A percentile compares a stretch with the other conserved stretches of the same genome.
phyloP scores from a whole-genome alignment of 2,888 invertebrate genomes.

The Orgyia antiqua region DNA sequence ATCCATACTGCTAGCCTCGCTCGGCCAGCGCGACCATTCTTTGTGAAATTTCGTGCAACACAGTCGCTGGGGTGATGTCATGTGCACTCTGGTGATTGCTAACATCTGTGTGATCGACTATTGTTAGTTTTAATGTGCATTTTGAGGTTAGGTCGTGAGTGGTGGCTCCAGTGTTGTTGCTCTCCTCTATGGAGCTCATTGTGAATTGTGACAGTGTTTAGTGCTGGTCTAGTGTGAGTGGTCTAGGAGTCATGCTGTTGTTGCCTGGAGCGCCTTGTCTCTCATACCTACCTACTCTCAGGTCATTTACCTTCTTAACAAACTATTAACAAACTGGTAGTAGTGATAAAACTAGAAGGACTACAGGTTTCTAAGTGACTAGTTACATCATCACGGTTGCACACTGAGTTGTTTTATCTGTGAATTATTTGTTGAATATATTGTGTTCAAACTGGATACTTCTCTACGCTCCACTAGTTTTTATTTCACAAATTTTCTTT shows the following conservation, averaged over 20 bases:
- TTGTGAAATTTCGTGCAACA: slow-evolving; percentile 49
- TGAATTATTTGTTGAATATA: slow-evolving; percentile 28
- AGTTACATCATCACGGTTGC: slow-evolving; percentile 35
- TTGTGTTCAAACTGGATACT: slow-evolving; percentile 20
- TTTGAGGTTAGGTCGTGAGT: slow-evolving; percentile 73
- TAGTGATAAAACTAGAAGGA: slow-evolving; percentile 33
- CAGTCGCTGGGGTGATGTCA: slow-evolving; percentile 53
- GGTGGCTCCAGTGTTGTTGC: slow-evolving; percentile 33
- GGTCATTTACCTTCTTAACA: slow-evolving; percentile 33
- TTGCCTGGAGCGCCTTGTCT: too few relatives aligned
- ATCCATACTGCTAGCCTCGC: slow-evolving; percentile 53
- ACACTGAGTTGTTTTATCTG: slow-evolving; percentile 32
- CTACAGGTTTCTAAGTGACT: slow-evolving; percentile 28
- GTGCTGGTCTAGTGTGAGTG: slow-evolving; percentile 30
- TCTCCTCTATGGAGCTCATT: too few relatives aligned
- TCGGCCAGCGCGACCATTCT: slow-evolving; percentile 50
- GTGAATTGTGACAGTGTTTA: slow-evolving; percentile 29
- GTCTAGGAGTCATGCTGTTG: slow-evolving; percentile 11
- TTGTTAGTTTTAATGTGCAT: slow-evolving; percentile 54
- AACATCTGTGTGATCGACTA: slow-evolving; percentile 66
- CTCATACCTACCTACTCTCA: slow-evolving; percentile 22
- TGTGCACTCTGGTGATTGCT: slow-evolving; percentile 43
- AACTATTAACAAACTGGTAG: slow-evolving; percentile 29
- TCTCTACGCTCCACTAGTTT: slow-evolving; percentile 17
- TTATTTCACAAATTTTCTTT: slow-evolving; percentile 7